A percentile compares a stretch with the other conserved stretches of the same genome.
Evolutionary conservation across 1,140 invertebrate genomes (phyloP).

Genomic region (Euschistus heros): DNA sequence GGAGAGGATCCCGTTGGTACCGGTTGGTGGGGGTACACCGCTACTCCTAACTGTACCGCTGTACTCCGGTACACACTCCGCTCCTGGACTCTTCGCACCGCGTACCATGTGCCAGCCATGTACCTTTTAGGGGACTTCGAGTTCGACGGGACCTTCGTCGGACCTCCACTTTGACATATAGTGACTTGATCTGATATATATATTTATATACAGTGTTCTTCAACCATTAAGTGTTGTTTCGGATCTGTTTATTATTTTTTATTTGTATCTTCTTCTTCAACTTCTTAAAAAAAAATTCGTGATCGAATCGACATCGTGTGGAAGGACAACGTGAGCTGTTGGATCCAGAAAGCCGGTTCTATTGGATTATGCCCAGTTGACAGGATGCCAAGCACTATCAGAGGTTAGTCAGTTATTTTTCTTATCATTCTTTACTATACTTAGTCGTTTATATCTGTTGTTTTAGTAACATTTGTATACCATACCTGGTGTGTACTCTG

Average conservation of each 20-base stretch:
- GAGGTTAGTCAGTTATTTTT: slow-evolving; percentile 18
- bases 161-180: slow-evolving; percentile 25
- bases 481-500: too few species aligned
- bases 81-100: background rate
- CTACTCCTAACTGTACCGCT: slow-evolving; percentile 8
- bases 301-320: background rate
- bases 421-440: too few species aligned
- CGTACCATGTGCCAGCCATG: slow-evolving; percentile 1
- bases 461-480: too few species aligned
- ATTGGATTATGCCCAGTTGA: slow-evolving; percentile 4
- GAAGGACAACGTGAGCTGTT: background rate
- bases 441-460: too few species aligned
- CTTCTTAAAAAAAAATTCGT: too few species aligned
- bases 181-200: background rate
- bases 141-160: slow-evolving; percentile 34
- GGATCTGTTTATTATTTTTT: background rate
- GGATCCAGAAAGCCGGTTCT: slow-evolving; percentile 7
- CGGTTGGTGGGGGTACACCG: slow-evolving; percentile 1
- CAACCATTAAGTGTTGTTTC: background rate
- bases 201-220: too few species aligned
- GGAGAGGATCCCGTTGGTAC: background rate
- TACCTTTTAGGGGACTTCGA: slow-evolving; percentile 26
- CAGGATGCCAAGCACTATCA: slow-evolving; percentile 17
- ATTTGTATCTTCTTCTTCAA: too few species aligned
- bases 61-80: background rate